Base-by-base conservation (phyloP, 2,888 invertebrate species). In the Drosophila mettleri region DNA sequence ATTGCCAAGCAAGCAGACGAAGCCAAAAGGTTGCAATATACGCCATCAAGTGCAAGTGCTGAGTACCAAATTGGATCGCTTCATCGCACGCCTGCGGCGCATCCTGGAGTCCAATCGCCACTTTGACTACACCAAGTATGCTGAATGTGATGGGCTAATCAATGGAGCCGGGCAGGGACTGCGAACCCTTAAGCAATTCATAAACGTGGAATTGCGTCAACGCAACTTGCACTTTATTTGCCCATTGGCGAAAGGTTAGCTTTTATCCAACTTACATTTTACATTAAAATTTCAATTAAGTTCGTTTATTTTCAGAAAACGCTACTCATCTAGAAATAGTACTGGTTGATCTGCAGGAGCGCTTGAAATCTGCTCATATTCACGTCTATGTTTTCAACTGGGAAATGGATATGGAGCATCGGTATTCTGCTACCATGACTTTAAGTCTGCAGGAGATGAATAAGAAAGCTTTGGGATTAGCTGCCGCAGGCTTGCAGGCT, bases 11-110 rank as follows among this genome's bases (percentile, higher is more conserved):
- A 72, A 60, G 6, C 5, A 6, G 9, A 5, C 65, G 1, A 51
- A 78, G 58, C 88, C 90, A 2, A 33, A 62, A n/a, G 86, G 87
- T 4, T 39, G 65, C 22, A 91, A 83, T 63, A 45, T 91, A 14
- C 91, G 88, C 29, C 78, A 85, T 59, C 90, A 90, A 27, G 59
- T 91, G 8, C 88, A 88, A n/a, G 77, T 89, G 20, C 57, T 90
- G n/a, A 55, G 55, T 43, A 74, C 77, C 22, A 89, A 89, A 33
- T 18, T 83, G 12, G 80, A 78, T 0, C 75, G 77, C 0, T 90
- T 90, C 34, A 36, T 84, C 1, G 22, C 7, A 3, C 71, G 60
- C 1, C 78, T 81, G 51, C 80, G 86, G 22, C 79, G 85, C 18
- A 55, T 71, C 0, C 58, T 90, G 22, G 79, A 77, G 43, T 38